Evolutionary conservation across 1,140 invertebrate species (phyloP), one percentile per base, ranked within the genome.

Genomic region (Orussus abietinus): DNA sequence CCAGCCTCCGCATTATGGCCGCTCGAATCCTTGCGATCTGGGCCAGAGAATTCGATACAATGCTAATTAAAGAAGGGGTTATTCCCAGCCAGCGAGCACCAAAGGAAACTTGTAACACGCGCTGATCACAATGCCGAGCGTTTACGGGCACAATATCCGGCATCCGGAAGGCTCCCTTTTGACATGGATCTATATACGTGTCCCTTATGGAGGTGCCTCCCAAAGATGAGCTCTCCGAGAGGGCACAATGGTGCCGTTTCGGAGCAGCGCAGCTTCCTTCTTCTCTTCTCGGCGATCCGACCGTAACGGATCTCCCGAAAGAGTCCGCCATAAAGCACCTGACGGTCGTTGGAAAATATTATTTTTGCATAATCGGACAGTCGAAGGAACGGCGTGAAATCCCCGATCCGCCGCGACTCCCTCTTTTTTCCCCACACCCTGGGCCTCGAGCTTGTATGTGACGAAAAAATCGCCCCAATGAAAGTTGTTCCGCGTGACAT

Each of bases 61-160:
- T 64, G 57, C 57, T 64, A 64, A 64, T 64, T 64, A 62, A 61
- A 57, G 55, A 50, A 62, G 58, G 60, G 60, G 53, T 64, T 59
- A 61, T 50, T 42, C 53, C 54, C 54, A 47, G 46, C 53, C 38
- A 61, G 42, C 51, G 60, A 54, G 53, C 56, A 62, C 48, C 52
- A 58, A 61, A 46, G 28, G 45, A 57, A 61, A 63, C 61, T 63
- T 63, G 60, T 63, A 57, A 63, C 56, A 64, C 58, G 56, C 56
- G 56, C 55, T 47, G 54, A 37, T 47, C 46, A 64, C 59, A 62
- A 62, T 62, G 38, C 6, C 43, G 37, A 61, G 40, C 56, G 49
- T 61, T 61, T 62, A 59, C 36, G 33, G 35, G 45, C 12, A 30
- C 38, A 33, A 47, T 47, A 40, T 34, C 36, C 42, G 19, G 36